Conservation (phyloP, 2,888 invertebrate genomes). For the Hoplodrina blanda region DNA sequence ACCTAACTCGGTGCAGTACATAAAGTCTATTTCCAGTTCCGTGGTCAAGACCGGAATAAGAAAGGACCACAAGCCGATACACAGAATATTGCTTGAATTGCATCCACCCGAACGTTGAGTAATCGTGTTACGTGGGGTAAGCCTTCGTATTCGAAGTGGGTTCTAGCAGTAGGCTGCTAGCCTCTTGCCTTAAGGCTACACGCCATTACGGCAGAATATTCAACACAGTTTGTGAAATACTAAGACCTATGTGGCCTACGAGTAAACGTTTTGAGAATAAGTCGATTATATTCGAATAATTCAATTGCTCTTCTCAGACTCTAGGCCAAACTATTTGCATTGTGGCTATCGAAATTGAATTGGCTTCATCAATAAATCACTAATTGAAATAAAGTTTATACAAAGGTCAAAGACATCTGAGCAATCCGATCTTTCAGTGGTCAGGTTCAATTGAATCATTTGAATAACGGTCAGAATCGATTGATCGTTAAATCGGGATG, state of each 20-base stretch:
- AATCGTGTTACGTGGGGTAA: slow-evolving; percentile 43
- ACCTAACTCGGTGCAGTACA: background rate
- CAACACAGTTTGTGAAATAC: slow-evolving; percentile 15
- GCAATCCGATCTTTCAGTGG: background rate
- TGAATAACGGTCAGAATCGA: background rate
- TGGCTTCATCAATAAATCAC: background rate
- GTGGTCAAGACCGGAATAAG: slow-evolving; percentile 9
- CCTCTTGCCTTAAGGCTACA: slow-evolving; percentile 30
- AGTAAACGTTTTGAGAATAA: background rate
- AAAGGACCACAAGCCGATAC: slow-evolving; percentile 9
- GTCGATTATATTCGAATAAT: slow-evolving; percentile 9
- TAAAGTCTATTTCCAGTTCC: slow-evolving; percentile 6
- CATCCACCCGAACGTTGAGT: slow-evolving; percentile 25
- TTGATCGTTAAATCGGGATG: background rate
- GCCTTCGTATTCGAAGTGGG: slow-evolving; percentile 33
- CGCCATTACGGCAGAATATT: slow-evolving; percentile 35
- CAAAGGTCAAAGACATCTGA: background rate
- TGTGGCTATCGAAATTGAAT: background rate
- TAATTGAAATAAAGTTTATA: slow-evolving; percentile 3
- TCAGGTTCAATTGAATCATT: slow-evolving; percentile 12
- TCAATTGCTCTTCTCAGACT: background rate
- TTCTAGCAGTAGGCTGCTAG: slow-evolving; percentile 25
- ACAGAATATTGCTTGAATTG: slow-evolving; percentile 33
- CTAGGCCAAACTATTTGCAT: background rate
- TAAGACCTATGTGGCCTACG: background rate